These are phyloP conservation scores for Drosophila sp. DNA, from an alignment of 1,140 invertebrate genomes.

Conservation along the genomic window DNA sequence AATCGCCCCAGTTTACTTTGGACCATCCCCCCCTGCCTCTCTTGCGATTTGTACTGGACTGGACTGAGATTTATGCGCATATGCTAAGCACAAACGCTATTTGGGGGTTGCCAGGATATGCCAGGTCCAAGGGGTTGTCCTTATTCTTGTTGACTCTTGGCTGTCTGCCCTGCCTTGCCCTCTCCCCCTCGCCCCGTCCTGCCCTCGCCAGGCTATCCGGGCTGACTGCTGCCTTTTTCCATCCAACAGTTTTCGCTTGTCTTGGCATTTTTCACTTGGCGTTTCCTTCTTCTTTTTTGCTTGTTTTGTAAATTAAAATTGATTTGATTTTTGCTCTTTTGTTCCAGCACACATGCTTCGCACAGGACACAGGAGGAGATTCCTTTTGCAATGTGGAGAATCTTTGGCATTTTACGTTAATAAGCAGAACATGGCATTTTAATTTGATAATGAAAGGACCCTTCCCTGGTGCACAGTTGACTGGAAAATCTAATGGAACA, in stretches of 20 bases:
- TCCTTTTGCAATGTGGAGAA: constrained; percentile 28
- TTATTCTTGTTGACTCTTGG: constrained; percentile 31
- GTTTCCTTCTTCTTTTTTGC: constrained; percentile 41
- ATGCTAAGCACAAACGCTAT: constrained; percentile 68
- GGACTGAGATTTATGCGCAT: constrained; percentile 74
- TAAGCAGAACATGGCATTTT: constrained; percentile 58
- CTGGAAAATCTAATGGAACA: constrained; percentile 15
- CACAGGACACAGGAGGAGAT: constrained; percentile 22
- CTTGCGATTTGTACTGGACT: constrained; percentile 26
- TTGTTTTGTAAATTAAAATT: constrained; percentile 80
- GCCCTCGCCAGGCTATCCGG: too few relatives aligned
- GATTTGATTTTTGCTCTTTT: constrained; percentile 77
- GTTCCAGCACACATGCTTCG: constrained; percentile 54
- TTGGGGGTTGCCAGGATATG: constrained; percentile 53
- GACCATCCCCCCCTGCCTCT: neutral
- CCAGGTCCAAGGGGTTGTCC: constrained; percentile 52
- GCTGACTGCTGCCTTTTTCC: constrained; percentile 7
- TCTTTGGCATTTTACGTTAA: constrained; percentile 59
- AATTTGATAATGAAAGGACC: constrained; percentile 42
- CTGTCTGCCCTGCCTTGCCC: constrained; percentile 11
- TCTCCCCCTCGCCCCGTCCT: too few relatives aligned
- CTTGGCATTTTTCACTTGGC: constrained; percentile 61
- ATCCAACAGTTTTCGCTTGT: constrained; percentile 53
- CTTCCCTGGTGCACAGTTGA: neutral
- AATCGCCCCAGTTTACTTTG: constrained; percentile 54